Evolutionary conservation across 2,113 vertebrate species (phyloP), one percentile per base, ranked within the genome.

Genomic region (Nannobrachium achirus): DNA sequence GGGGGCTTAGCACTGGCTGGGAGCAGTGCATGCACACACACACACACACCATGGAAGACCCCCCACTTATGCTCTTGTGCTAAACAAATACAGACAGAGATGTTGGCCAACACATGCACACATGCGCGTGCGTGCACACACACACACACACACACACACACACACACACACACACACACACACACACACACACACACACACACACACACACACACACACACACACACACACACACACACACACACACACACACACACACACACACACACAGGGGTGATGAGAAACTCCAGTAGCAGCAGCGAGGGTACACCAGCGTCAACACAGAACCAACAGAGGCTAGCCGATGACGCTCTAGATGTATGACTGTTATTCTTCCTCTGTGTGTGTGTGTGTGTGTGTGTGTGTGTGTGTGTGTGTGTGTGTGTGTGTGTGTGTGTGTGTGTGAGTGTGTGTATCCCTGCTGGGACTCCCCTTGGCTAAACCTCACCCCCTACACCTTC

Each of bases 281-380:
- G 82, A 85, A 83, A 79, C 65, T 74, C 71, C 66, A 38, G 90
- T 70, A 89, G 92, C 82, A 19, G 80, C 52, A 87, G 71, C 8
- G 10, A 63, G 72, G 85, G 66, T 41, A 72, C 1, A n/a, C 70
- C 51, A 73, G 82, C 87, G 84, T 86, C 76, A 84, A 90, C 76
- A 2, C 48, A 83, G 88, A 90, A 85, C 90, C 93, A 94, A 93
- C 93, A 92, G 90, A 75, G 86, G 75, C 76, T 61, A 92, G 83
- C 88, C 86, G 94, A 88, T 85, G 92, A 95, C 65, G 82, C 74
- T 89, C 72, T 88, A 93, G 92, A 94, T 90, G 91, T 88, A 91
- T 52, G 86, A 90, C 78, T 90, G 91, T 89, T 93, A 84, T 91
- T 85, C 90, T 94, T 93, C 85, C 76, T 72, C 75, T 77, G 70